phyloP scores from a whole-genome alignment of 2,113 vertebrate species.

The Bagarius yarrelli region DNA sequence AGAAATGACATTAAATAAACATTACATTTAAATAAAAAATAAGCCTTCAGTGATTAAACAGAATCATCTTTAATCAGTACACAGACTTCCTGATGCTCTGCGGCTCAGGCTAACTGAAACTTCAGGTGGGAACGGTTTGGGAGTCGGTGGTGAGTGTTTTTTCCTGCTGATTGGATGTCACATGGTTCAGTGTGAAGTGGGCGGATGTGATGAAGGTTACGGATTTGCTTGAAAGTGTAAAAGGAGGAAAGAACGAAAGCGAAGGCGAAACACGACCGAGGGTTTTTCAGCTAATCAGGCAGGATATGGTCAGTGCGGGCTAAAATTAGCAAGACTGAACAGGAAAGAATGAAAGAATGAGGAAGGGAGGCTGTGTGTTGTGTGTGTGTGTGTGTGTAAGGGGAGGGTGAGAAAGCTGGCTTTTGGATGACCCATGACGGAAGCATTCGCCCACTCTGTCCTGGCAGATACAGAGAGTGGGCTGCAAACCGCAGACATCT shows the following conservation, averaged over 20 bases:
- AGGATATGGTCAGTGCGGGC: constrained; percentile 30
- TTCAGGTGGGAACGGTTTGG: background rate
- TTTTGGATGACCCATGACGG: constrained; percentile 47
- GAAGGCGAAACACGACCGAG: background rate
- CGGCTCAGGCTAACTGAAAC: background rate
- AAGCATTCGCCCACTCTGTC: constrained; percentile 42
- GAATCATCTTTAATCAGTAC: background rate
- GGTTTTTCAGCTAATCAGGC: constrained; percentile 25
- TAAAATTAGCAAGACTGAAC: constrained; percentile 39
- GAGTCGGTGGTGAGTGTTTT: background rate
- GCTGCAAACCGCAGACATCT: constrained; percentile 19
- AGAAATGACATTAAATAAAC: too few species aligned
- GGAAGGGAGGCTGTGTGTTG: background rate
- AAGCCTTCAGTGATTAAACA: background rate
- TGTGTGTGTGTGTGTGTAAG: too few species aligned
- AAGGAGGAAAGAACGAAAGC: background rate
- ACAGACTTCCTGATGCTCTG: background rate
- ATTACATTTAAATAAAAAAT: background rate
- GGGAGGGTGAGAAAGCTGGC: constrained; percentile 16
- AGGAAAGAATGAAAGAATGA: constrained; percentile 7
- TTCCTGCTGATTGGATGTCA: background rate
- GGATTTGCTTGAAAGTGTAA: background rate
- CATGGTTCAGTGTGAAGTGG: background rate
- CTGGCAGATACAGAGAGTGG: constrained; percentile 33
- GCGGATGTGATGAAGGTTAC: background rate